These are phyloP conservation scores for Lophotis ruficrista DNA, from an alignment of 2,113 vertebrate species.

Conservation along the genomic window DNA sequence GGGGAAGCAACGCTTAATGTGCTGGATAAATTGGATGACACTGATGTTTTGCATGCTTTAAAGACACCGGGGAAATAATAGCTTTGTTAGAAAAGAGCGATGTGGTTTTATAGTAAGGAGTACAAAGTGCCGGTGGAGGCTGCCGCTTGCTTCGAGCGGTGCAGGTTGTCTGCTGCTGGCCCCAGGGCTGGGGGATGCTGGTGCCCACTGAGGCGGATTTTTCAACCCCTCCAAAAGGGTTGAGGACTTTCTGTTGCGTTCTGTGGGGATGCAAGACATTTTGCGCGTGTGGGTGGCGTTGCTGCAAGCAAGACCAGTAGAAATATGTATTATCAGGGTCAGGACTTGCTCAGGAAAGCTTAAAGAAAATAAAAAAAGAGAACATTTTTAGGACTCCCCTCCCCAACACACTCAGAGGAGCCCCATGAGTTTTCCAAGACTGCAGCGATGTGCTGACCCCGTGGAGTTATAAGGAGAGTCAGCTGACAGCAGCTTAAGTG, in stretches of 20 bases:
- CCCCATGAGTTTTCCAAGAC: not conserved
- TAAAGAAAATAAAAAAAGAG: not conserved
- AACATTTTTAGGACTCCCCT: not conserved
- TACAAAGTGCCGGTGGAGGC: not conserved
- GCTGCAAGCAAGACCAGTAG: not conserved
- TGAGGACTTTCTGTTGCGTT: not conserved
- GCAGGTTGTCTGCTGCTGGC: not conserved
- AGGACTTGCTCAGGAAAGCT: not conserved
- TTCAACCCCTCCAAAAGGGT: not conserved
- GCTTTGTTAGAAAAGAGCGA: conserved; percentile 29
- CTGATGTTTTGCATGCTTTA: conserved; percentile 34
- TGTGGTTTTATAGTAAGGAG: not conserved
- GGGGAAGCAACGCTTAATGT: not conserved
- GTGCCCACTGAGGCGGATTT: not conserved
- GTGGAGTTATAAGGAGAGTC: not conserved
- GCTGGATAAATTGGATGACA: conserved; percentile 48
- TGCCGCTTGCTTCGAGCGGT: not conserved
- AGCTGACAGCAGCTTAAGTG: not conserved
- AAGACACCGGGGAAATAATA: conserved; percentile 21
- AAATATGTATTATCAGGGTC: not conserved
- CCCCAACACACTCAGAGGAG: fast-evolving
- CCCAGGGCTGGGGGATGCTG: not conserved
- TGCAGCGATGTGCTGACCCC: not conserved
- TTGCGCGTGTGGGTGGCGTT: not conserved
- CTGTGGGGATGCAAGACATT: not conserved